Conservation (phyloP, 37 sponge, comb jelly and placozoan species). For the Beroe ovata region DNA sequence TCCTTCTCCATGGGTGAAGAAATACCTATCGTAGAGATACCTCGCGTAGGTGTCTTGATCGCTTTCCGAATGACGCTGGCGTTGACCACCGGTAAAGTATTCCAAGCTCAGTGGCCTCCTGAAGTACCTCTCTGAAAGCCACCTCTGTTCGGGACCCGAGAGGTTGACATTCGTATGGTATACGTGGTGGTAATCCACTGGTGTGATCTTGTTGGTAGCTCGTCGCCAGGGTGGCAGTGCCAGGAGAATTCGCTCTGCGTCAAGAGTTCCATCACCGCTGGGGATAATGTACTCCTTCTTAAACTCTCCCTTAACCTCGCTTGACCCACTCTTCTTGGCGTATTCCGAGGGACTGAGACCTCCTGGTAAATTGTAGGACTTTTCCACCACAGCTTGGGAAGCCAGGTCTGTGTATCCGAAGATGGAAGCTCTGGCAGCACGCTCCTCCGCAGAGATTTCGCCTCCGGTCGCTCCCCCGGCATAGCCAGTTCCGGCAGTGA, state of each 20-base stretch:
- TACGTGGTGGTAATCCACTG: conserved; percentile 5
- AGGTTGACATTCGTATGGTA: conserved; percentile 6
- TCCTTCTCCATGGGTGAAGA: not conserved
- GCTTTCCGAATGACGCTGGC: not conserved
- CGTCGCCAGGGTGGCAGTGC: conserved; percentile 9
- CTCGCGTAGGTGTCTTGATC: conserved; percentile 32
- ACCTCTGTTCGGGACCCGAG: not conserved
- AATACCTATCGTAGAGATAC: conserved; percentile 46
- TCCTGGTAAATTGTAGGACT: not conserved
- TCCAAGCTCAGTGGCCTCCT: not conserved
- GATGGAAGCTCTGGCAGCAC: not conserved
- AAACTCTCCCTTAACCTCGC: not conserved
- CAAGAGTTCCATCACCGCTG: conserved; percentile 35
- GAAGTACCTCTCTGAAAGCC: not conserved
- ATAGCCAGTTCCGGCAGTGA: not conserved
- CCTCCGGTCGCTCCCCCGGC: not conserved
- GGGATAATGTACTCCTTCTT: conserved; percentile 39
- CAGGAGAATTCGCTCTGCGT: conserved; percentile 31
- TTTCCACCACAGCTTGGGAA: not conserved
- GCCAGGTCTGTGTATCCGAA: conserved; percentile 32
- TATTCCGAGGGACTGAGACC: not conserved
- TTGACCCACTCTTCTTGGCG: not conserved
- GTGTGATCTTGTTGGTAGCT: not conserved
- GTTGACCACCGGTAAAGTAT: not conserved
- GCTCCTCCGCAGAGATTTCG: not conserved